Base-by-base conservation (phyloP, 2,888 invertebrate species). In the Clostera curtula region DNA sequence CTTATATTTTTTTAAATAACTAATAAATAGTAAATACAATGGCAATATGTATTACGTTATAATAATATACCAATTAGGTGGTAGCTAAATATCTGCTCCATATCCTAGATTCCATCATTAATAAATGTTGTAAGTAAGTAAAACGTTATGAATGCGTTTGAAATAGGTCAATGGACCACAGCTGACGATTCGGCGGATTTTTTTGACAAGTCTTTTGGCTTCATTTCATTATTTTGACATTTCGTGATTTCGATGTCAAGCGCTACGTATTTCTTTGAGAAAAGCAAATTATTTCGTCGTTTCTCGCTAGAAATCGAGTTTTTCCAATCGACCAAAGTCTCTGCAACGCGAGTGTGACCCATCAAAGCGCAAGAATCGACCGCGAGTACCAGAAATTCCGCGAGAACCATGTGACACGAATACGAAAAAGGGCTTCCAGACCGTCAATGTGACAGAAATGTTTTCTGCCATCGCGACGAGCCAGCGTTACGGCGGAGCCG, bases 391-490 rank as follows among this genome's bases (percentile, higher is more conserved):
- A 65, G 68, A 69, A 73, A 77, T 68, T 72, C 69, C 61, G 59
- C 72, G 64, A 79, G 71, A 82, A 76, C 70, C 83, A 83, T 83
- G 83, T 82, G 82, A 83, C 82, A 83, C 82, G 82, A 82, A 82
- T 83, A 80, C 82, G 77, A 80, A 80, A 80, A 77, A 76, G 74
- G 72, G 72, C 71, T 76, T 74, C 73, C 76, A 77, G 74, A 80
- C 70, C 79, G 82, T 80, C 82, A 80, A 79, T 82, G 82, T 83
- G 82, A 82, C 82, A 82, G 82, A 82, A 75, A 83, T 83, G 82
- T 83, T 82, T 83, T 79, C 77, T 80, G 76, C 79, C 75, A 79
- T 79, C 76, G 49, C 70, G 77, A 74, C 80, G 68, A 68, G 56
- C 67, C 72, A 71, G 63, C 69, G 71, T 68, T 61, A 70, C 66